These are phyloP conservation scores for Plumapathes pennacea DNA, from an alignment of 92 coral and sea anemone species.

Conservation along the genomic window DNA sequence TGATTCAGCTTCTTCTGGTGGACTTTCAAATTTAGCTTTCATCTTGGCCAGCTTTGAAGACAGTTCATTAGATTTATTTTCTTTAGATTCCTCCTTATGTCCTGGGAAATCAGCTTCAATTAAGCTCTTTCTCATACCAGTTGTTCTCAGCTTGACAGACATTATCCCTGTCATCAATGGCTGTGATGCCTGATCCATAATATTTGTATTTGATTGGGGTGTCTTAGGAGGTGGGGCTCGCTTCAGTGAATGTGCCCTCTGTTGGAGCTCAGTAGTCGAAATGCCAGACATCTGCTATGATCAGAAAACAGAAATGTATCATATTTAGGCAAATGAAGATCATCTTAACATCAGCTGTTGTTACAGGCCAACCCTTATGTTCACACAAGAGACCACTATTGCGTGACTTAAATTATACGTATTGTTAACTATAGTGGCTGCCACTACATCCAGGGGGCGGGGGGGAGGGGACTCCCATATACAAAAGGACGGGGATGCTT, in stretches of 20 bases:
- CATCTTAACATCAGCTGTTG: no score
- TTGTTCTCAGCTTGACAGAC: slow-evolving; percentile 42
- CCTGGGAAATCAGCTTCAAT: slow-evolving; percentile 40
- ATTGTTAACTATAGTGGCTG: no score
- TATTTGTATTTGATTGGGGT: slow-evolving; percentile 4
- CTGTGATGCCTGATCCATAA: background rate
- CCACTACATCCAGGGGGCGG: no score
- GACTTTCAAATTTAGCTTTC: slow-evolving; percentile 6
- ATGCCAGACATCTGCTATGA: slow-evolving; percentile 1
- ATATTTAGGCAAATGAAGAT: background rate
- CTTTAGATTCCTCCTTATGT: slow-evolving; percentile 2
- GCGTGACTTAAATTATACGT: no score
- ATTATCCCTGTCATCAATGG: slow-evolving; percentile 1
- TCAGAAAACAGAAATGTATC: background rate
- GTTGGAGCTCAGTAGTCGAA: slow-evolving; percentile 4
- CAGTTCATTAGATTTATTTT: slow-evolving; percentile 23
- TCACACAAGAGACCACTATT: no score
- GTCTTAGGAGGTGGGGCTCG: slow-evolving; percentile 59
- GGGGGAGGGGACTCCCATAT: no score
- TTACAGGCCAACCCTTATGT: no score
- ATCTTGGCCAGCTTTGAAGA: background rate
- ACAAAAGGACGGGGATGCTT: no score
- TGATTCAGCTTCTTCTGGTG: background rate
- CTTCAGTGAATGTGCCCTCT: slow-evolving; percentile 21
- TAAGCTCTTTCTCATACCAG: slow-evolving; percentile 66